Evolutionary conservation across 2,888 invertebrate species (phyloP).

Genomic region (Rhabditoides inermis): DNA sequence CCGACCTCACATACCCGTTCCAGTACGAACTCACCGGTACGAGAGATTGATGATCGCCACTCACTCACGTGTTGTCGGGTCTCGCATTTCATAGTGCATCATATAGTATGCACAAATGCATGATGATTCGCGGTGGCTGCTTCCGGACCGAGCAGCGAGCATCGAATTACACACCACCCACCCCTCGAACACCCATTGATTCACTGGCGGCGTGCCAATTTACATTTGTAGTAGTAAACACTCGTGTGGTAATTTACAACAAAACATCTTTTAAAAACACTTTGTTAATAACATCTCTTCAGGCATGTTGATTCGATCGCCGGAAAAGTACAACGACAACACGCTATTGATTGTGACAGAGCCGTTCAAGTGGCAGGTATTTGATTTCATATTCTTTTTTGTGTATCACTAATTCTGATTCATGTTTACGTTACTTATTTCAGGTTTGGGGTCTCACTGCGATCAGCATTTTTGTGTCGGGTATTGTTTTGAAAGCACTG

Average conservation of each 20-base stretch:
- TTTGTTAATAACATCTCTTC: too few species aligned
- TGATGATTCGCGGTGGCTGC: conserved; percentile 13
- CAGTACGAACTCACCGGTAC: conserved; percentile 41
- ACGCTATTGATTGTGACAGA: conserved; percentile 38
- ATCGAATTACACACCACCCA: too few species aligned
- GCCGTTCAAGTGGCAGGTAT: conserved; percentile 47
- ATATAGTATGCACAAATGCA: too few species aligned
- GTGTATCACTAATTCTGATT: neutral
- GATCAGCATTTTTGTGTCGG: conserved; percentile 37
- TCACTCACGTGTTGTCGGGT: too few species aligned
- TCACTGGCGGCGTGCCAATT: too few species aligned
- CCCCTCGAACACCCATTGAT: too few species aligned
- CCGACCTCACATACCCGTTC: conserved; percentile 51
- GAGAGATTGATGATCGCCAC: too few species aligned
- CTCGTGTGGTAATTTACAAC: too few species aligned
- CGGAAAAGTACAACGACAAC: conserved; percentile 35
- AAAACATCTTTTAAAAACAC: too few species aligned
- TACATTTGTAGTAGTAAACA: too few species aligned
- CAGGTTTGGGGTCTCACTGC: conserved; percentile 32
- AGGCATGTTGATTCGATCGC: conserved; percentile 30
- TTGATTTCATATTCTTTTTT: neutral
- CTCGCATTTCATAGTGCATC: too few species aligned
- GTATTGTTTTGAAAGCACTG: conserved; percentile 24
- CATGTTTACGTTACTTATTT: neutral
- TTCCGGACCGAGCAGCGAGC: too few species aligned